These are phyloP conservation scores for Drosophila nikananu DNA, from an alignment of 1,140 invertebrate species.

Conservation along the genomic window DNA sequence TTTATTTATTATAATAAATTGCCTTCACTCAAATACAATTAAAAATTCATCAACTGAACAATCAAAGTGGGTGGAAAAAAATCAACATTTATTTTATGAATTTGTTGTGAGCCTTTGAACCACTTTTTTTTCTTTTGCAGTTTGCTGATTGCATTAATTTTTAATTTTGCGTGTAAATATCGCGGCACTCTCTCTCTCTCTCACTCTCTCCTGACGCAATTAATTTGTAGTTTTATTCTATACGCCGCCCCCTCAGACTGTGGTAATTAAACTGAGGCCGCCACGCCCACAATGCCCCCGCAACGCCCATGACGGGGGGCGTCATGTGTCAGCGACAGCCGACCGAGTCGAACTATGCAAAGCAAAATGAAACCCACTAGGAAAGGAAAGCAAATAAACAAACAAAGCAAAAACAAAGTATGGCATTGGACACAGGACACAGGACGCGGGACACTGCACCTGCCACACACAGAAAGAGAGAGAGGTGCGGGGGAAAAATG, in stretches of 20 bases:
- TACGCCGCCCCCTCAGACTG: conserved; percentile 23
- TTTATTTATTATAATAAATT: conserved; percentile 54
- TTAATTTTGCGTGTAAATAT: conserved; percentile 73
- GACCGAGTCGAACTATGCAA: conserved; percentile 36
- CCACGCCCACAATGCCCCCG: conserved; percentile 10
- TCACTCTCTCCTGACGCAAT: conserved; percentile 33
- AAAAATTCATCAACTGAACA: conserved; percentile 63
- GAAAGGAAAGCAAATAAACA: conserved; percentile 39
- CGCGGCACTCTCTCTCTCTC: neutral
- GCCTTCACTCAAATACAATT: conserved; percentile 59
- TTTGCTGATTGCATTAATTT: conserved; percentile 62
- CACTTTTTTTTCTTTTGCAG: conserved; percentile 2
- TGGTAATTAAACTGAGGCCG: conserved; percentile 55
- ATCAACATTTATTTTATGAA: conserved; percentile 1
- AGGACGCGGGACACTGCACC: conserved; percentile 43
- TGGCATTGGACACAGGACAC: conserved; percentile 18
- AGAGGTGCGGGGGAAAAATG: neutral
- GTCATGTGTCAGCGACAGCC: conserved; percentile 42
- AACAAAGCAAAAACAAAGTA: conserved; percentile 28
- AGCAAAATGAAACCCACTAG: conserved; percentile 52
- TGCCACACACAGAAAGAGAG: conserved; percentile 24
- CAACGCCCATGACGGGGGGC: conserved; percentile 18
- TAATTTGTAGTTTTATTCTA: conserved; percentile 60
- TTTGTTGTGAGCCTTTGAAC: conserved; percentile 7
- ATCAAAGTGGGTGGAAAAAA: conserved; percentile 37